A percentile compares a stretch with the other conserved stretches of the same genome.
These are phyloP conservation scores for Ephestia elutella DNA, from an alignment of 1,140 invertebrate species.

Conservation along the genomic window DNA sequence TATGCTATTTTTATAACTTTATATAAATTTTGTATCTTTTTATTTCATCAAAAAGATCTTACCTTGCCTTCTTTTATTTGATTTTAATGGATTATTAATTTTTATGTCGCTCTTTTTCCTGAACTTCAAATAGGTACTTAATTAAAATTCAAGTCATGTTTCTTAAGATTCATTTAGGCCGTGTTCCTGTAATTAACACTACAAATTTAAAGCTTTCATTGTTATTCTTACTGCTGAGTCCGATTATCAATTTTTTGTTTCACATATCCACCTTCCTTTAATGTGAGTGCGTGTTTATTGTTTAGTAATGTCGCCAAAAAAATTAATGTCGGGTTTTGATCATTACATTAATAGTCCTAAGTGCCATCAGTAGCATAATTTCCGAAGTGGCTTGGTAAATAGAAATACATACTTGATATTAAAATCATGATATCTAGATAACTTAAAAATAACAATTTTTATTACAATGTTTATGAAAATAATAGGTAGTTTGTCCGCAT, in stretches of 20 bases:
- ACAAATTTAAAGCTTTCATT: slow-evolving; percentile 67
- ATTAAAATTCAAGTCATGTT: slow-evolving; percentile 54
- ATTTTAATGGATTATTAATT: neutral
- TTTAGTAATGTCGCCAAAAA: neutral
- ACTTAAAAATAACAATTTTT: too few relatives aligned
- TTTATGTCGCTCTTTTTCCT: too few relatives aligned
- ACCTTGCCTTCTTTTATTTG: too few relatives aligned
- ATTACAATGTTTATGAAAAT: too few relatives aligned
- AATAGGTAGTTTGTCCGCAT: too few relatives aligned
- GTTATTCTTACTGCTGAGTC: slow-evolving; percentile 51
- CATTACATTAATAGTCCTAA: neutral
- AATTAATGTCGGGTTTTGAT: neutral
- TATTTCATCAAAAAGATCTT: too few relatives aligned
- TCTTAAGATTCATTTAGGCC: slow-evolving; percentile 41
- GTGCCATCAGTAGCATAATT: too few relatives aligned
- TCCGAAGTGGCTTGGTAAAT: too few relatives aligned
- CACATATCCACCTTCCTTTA: slow-evolving; percentile 45
- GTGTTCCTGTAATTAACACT: slow-evolving; percentile 69
- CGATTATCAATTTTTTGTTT: slow-evolving; percentile 64
- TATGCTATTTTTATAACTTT: too few relatives aligned
- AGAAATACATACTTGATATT: too few relatives aligned
- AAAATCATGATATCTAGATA: too few relatives aligned
- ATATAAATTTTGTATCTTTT: too few relatives aligned
- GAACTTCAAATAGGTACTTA: slow-evolving; percentile 8
- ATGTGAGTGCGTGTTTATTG: slow-evolving; percentile 15